These are phyloP conservation scores for Drosophila kohkoa DNA, from an alignment of 1,140 invertebrate species.

Conservation along the genomic window DNA sequence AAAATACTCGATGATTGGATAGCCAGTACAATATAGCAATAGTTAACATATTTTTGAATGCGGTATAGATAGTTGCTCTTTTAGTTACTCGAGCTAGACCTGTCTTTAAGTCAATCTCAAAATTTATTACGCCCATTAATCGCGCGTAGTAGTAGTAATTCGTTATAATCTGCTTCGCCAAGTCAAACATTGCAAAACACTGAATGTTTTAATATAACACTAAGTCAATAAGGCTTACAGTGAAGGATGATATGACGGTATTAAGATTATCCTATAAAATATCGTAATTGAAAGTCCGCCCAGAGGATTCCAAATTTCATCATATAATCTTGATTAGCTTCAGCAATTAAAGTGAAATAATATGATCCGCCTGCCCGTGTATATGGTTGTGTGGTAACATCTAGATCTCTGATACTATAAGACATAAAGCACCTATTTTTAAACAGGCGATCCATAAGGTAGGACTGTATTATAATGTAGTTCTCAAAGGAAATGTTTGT, in stretches of 20 bases:
- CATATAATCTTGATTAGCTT: too few species aligned
- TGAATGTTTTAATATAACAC: conserved; percentile 6
- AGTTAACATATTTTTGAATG: conserved; percentile 15
- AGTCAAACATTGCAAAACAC: conserved; percentile 47
- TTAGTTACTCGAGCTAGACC: conserved; percentile 29
- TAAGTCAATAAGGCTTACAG: background rate
- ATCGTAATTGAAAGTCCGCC: too few species aligned
- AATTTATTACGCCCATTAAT: conserved; percentile 47
- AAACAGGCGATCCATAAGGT: too few species aligned
- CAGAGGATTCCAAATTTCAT: too few species aligned
- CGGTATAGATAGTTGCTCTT: conserved; percentile 38
- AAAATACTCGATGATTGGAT: background rate
- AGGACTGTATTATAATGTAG: too few species aligned
- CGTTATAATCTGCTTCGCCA: conserved; percentile 37
- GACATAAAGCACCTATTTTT: too few species aligned
- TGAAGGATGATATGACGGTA: background rate
- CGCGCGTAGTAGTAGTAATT: conserved; percentile 45
- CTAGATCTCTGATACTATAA: too few species aligned
- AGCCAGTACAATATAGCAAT: conserved; percentile 11
- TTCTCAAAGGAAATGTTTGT: too few species aligned
- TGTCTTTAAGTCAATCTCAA: conserved; percentile 50
- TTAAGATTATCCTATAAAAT: background rate
- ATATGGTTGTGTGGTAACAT: too few species aligned
- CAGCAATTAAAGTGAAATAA: too few species aligned
- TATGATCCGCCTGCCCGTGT: too few species aligned